Evolutionary conservation across 2,113 vertebrate genomes (phyloP), one percentile per base, ranked within the genome.

Genomic region (Synchiropus splendidus): DNA sequence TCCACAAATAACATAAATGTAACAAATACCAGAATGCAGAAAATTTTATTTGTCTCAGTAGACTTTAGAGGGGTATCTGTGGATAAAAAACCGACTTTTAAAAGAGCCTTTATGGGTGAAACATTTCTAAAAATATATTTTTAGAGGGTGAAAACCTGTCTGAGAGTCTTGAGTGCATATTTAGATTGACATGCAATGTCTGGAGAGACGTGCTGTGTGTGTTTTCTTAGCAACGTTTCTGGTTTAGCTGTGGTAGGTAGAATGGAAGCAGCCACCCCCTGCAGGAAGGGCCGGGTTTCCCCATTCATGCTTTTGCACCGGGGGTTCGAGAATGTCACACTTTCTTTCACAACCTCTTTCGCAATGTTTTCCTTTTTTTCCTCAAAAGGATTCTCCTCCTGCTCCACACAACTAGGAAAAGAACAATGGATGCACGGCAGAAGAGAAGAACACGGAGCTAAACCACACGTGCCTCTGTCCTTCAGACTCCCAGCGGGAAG

Each of bases 271-370:
- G 33, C 21, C 44, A 39, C 35, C 53, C 38, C 62, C 37, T 58
- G 53, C 18, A 58, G 45, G 53, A 35, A 47, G 39, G 55, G 58
- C 48, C 58, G 64, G 63, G 59, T 48, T 45, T 50, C 54, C 58
- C 54, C 50, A 58, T 69, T 80, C 54, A 58, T 40, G 67, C 48
- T 27, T 44, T 13, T 47, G 52, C 45, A 59, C 48, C 16, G 27
- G 30, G 55, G 51, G 43, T 43, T 39, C 62, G 41, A 31, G 45
- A 39, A 39, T 9, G 1, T 30, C 41, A 67, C 50, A 43, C 50
- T 66, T 61, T 49, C 36, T 48, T 61, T 27, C 21, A 27, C 21
- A 8, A 27, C 46, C 18, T 18, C 30, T 65, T 65, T 64, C 39
- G 51, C 21, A 39, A 27, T 51, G 43, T 17, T 35, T 12, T 11